A percentile compares a stretch with the other conserved stretches of the same genome.
Conservation (phyloP, 1,140 invertebrate genomes). For the Zophobas morio region DNA sequence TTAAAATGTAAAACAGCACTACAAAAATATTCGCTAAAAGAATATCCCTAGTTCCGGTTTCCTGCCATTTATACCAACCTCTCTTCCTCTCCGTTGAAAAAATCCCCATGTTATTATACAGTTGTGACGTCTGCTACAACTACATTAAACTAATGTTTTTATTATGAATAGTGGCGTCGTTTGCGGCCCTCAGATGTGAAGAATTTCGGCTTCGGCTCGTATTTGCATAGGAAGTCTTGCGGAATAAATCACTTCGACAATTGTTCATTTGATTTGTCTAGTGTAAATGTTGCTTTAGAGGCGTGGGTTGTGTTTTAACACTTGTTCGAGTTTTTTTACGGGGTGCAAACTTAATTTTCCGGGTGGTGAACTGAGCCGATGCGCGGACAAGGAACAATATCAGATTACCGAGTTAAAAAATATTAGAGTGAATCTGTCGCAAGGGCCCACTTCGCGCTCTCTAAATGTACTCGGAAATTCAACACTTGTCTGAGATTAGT, state of each 20-base stretch:
- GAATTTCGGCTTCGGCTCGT: slow-evolving; percentile 1
- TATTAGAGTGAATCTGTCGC: slow-evolving; percentile 56
- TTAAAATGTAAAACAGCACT: slow-evolving; percentile 59
- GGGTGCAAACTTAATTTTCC: slow-evolving; percentile 67
- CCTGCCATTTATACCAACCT: slow-evolving; percentile 58
- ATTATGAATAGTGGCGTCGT: slow-evolving; percentile 44
- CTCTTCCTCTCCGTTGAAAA: slow-evolving; percentile 58
- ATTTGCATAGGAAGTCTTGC: background rate
- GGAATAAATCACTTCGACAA: slow-evolving; percentile 18
- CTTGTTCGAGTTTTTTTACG: slow-evolving; percentile 62
- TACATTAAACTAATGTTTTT: slow-evolving; percentile 49
- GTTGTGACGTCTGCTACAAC: slow-evolving; percentile 58
- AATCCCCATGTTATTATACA: slow-evolving; percentile 56
- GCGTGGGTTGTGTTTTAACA: slow-evolving; percentile 50
- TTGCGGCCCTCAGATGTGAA: slow-evolving; percentile 8
- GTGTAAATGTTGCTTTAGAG: background rate
- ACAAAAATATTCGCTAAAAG: slow-evolving; percentile 62
- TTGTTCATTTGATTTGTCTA: slow-evolving; percentile 7
- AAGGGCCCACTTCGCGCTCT: slow-evolving; percentile 25
- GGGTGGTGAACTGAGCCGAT: slow-evolving; percentile 64
- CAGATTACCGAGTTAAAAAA: slow-evolving; percentile 64
- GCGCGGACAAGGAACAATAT: slow-evolving; percentile 65
- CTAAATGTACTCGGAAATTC: slow-evolving; percentile 52
- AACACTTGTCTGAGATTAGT: slow-evolving; percentile 61
- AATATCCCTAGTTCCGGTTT: slow-evolving; percentile 61